Percentiles rank a stretch among this genome's conserved stretches.
phyloP scores from a whole-genome alignment of 2,888 invertebrate genomes.

The Dasysyrphus tricinctus region DNA sequence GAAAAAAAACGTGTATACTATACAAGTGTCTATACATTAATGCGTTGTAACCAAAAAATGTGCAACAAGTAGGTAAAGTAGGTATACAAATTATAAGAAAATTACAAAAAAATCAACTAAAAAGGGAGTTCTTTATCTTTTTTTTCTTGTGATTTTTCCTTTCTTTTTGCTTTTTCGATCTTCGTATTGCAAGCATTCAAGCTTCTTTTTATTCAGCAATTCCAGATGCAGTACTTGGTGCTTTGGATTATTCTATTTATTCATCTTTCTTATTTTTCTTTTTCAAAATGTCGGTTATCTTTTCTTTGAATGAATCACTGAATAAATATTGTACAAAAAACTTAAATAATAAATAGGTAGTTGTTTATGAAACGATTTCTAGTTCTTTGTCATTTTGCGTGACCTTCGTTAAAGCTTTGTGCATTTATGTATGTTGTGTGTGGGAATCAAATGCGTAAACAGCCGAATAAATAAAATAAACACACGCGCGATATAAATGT shows the following conservation, averaged over 20 bases:
- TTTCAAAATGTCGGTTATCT: constrained; percentile 72
- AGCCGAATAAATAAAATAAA: constrained; percentile 38
- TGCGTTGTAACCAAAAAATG: constrained; percentile 38
- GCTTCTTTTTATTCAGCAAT: constrained; percentile 45
- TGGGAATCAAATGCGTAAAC: constrained; percentile 56
- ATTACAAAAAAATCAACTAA: constrained; percentile 24
- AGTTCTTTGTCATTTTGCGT: constrained; percentile 61
- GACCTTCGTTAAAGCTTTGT: constrained; percentile 66
- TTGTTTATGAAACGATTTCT: constrained; percentile 42
- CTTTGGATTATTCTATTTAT: constrained; percentile 21
- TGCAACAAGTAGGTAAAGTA: constrained; percentile 71
- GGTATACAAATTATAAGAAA: constrained; percentile 43
- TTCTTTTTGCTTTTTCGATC: constrained; percentile 17
- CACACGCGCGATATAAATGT: constrained; percentile 46
- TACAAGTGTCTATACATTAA: constrained; percentile 48
- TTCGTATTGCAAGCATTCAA: constrained; percentile 17
- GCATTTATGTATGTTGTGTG: constrained; percentile 53
- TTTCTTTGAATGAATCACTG: constrained; percentile 55
- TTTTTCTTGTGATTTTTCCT: constrained; percentile 28
- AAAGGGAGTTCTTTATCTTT: constrained; percentile 47
- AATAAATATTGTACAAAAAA: constrained; percentile 50
- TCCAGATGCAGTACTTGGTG: constrained; percentile 50
- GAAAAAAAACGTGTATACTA: constrained; percentile 49
- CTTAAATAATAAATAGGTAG: constrained; percentile 15
- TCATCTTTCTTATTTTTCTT: constrained; percentile 24